These are phyloP conservation scores for Misgurnus mizolepis DNA, from an alignment of 2,113 vertebrate genomes.

Conservation along the genomic window DNA sequence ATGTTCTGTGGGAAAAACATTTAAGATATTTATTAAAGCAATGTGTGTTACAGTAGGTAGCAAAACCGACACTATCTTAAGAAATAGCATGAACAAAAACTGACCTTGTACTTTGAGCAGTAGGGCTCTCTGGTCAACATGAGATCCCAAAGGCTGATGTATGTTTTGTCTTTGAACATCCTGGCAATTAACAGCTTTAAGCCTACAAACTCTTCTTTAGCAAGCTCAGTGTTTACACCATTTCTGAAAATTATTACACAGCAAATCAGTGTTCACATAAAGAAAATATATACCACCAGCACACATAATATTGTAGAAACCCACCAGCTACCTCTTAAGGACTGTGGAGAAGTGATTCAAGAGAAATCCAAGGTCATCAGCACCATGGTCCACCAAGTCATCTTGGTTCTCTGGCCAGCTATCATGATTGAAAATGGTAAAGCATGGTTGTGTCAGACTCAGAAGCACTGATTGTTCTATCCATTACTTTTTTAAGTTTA, in stretches of 20 bases:
- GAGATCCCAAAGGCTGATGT: slow-evolving; percentile 42
- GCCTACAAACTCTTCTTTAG: slow-evolving; percentile 39
- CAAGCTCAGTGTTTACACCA: slow-evolving; percentile 36
- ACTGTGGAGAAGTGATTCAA: neutral
- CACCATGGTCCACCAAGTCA: slow-evolving; percentile 41
- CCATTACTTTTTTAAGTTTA: neutral
- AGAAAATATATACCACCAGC: neutral
- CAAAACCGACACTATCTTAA: slow-evolving; percentile 3
- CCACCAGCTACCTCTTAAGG: neutral
- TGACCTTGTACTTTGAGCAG: slow-evolving; percentile 48
- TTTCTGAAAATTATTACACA: slow-evolving; percentile 33
- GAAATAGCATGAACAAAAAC: slow-evolving; percentile 26
- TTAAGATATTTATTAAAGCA: neutral
- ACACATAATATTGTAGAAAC: neutral
- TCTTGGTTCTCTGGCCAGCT: slow-evolving; percentile 46
- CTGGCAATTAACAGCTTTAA: slow-evolving; percentile 47
- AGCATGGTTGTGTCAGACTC: too few species aligned
- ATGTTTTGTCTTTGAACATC: slow-evolving; percentile 43
- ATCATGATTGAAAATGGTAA: neutral
- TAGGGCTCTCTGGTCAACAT: slow-evolving; percentile 47
- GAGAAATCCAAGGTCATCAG: slow-evolving; percentile 40
- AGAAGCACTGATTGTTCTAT: slow-evolving; percentile 13
- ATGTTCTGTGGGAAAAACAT: slow-evolving; percentile 31
- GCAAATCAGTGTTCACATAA: neutral
- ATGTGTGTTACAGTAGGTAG: neutral